phyloP scores from a whole-genome alignment of 1,140 invertebrate species.

The Steinernema khuongi region DNA sequence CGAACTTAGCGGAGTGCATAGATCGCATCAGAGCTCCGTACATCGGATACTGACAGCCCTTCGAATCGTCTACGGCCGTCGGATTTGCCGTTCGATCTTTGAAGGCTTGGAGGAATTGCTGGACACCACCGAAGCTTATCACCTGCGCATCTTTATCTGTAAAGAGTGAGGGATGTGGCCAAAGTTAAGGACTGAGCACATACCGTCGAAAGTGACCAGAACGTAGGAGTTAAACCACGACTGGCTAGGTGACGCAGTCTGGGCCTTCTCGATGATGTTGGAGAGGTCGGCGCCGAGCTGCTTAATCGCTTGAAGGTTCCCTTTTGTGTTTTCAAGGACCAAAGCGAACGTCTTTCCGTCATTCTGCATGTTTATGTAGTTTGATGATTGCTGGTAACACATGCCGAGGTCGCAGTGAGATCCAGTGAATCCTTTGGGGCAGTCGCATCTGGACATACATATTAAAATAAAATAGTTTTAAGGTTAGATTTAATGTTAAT shows the following conservation, averaged over 20 bases:
- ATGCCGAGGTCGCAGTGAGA: conserved; percentile 29
- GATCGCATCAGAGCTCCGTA: not conserved
- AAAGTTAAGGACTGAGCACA: not conserved
- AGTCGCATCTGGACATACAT: too few species aligned
- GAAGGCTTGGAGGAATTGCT: not conserved
- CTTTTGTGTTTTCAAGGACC: not conserved
- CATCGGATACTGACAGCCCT: not conserved
- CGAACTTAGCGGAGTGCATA: not conserved
- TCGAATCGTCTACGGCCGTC: not conserved
- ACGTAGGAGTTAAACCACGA: conserved; percentile 14
- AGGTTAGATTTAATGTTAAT: too few species aligned
- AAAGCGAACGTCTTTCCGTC: conserved; percentile 13
- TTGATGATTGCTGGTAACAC: not conserved
- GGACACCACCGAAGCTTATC: too few species aligned
- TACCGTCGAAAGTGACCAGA: conserved; percentile 17
- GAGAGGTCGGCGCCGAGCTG: not conserved
- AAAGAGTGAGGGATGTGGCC: not conserved
- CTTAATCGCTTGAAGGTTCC: not conserved
- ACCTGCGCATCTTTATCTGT: too few species aligned
- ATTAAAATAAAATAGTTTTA: too few species aligned
- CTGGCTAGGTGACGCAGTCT: not conserved
- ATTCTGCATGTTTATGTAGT: not conserved
- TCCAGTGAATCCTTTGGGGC: conserved; percentile 29
- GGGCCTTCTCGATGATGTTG: not conserved
- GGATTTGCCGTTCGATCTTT: not conserved